Evolutionary conservation across 2,888 invertebrate genomes (phyloP).

Genomic region (Portevinia maculata): DNA sequence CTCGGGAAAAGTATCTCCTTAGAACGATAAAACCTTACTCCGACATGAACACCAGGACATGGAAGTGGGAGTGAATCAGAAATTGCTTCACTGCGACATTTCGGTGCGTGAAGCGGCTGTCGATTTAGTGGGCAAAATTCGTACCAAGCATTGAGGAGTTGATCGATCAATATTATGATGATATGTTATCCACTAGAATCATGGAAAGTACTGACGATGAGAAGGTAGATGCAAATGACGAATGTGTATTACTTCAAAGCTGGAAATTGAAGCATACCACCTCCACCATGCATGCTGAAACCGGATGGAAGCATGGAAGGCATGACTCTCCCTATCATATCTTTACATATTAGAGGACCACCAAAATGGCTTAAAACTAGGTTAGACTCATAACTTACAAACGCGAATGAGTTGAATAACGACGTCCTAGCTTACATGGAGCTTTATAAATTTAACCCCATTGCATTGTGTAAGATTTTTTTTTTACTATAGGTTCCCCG

Average conservation of each 20-base stretch:
- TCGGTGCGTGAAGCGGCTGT: constrained; percentile 99
- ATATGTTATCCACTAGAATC: constrained; percentile 96
- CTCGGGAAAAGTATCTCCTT: constrained; percentile 93
- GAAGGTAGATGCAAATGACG: background rate
- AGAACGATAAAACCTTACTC: constrained; percentile 92
- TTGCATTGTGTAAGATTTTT: no score
- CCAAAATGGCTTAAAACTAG: no score
- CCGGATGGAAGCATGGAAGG: no score
- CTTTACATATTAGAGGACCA: no score
- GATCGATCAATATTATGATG: constrained; percentile 98
- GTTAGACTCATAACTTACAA: no score
- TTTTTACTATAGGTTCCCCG: no score
- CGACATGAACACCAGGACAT: constrained; percentile 94
- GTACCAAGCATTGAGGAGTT: constrained; percentile 97
- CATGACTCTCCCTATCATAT: no score
- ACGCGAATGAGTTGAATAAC: no score
- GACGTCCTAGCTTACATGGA: no score
- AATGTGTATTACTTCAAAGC: constrained; percentile 55
- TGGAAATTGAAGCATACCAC: constrained; percentile 99
- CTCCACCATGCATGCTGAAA: no score
- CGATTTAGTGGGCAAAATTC: constrained; percentile 99
- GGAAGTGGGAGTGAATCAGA: constrained; percentile 97
- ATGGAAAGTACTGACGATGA: constrained; percentile 82
- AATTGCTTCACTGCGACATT: constrained; percentile 98
- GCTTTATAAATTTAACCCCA: no score